Evolutionary conservation across 1,140 invertebrate species (phyloP).

Genomic region (Anthonomus grandis): DNA sequence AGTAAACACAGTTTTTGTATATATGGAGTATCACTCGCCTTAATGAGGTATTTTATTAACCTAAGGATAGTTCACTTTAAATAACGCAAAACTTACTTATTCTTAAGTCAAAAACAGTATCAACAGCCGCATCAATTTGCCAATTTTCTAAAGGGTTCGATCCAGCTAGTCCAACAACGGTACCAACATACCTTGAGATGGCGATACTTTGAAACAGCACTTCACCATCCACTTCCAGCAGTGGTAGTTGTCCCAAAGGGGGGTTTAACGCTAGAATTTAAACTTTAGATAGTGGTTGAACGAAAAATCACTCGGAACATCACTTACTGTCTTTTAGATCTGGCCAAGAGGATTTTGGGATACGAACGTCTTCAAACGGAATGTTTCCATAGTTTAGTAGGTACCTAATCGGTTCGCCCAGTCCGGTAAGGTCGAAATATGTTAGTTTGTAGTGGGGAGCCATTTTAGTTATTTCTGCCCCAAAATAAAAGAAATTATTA

Average conservation of each 20-base stretch:
- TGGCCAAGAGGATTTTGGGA: constrained; percentile 58
- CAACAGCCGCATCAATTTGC: constrained; percentile 61
- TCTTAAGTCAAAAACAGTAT: constrained; percentile 56
- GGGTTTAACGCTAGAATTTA: constrained; percentile 42
- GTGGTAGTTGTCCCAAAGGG: constrained; percentile 71
- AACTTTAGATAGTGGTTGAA: not conserved
- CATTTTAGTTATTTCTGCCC: constrained; percentile 19
- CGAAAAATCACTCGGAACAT: not conserved
- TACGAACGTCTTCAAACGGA: constrained; percentile 67
- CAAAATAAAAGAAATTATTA: not conserved
- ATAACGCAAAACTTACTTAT: not conserved
- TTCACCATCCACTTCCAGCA: constrained; percentile 69
- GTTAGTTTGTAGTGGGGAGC: constrained; percentile 56
- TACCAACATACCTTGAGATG: constrained; percentile 68
- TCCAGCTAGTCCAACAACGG: constrained; percentile 61
- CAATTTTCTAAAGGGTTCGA: constrained; percentile 62
- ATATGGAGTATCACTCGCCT: no score
- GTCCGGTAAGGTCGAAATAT: constrained; percentile 67
- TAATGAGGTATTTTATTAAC: no score
- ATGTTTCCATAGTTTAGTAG: constrained; percentile 65
- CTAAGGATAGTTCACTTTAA: no score
- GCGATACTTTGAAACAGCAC: constrained; percentile 64
- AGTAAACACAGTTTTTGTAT: no score
- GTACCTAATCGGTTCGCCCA: constrained; percentile 70
- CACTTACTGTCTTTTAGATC: constrained; percentile 49